Evolutionary conservation across 2,797 vertebrate genomes (phyloP).

Genomic region (Luscinia luscinia): DNA sequence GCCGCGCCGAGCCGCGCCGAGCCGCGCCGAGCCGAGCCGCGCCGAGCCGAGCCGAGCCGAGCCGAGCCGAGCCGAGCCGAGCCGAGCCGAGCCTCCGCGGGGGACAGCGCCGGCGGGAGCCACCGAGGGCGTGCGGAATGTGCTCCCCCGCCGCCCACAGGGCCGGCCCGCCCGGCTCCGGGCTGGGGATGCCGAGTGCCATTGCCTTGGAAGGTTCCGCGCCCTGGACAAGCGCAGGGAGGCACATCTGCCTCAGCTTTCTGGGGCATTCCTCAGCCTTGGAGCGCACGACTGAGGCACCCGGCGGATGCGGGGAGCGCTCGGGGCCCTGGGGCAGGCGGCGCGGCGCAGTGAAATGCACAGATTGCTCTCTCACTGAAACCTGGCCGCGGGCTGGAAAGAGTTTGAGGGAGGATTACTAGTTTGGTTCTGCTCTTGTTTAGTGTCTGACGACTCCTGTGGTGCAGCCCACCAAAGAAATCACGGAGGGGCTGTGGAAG

Average conservation of each 20-base stretch:
- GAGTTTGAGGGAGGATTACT: neutral
- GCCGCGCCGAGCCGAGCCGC: neutral
- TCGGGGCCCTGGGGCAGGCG: neutral
- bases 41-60: neutral
- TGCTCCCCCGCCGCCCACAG: neutral
- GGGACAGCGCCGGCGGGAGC: fast-evolving
- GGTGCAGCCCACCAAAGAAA: neutral
- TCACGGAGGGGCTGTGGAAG: neutral
- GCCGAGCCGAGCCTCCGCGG: too few relatives aligned
- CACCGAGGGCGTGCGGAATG: fast-evolving
- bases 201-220: neutral
- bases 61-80: neutral
- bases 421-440: neutral
- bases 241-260: too few relatives aligned
- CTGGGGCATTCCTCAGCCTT: neutral
- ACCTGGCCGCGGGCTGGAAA: neutral
- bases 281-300: fast-evolving
- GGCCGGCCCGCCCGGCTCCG: neutral
- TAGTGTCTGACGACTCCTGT: neutral
- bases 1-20: neutral
- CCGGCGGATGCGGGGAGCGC: fast-evolving
- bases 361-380: neutral
- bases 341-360: fast-evolving
- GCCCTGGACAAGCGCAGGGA: too few relatives aligned
- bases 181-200: neutral